Conservation (phyloP, 2,888 invertebrate genomes). For the Athripsodes cinereus region DNA sequence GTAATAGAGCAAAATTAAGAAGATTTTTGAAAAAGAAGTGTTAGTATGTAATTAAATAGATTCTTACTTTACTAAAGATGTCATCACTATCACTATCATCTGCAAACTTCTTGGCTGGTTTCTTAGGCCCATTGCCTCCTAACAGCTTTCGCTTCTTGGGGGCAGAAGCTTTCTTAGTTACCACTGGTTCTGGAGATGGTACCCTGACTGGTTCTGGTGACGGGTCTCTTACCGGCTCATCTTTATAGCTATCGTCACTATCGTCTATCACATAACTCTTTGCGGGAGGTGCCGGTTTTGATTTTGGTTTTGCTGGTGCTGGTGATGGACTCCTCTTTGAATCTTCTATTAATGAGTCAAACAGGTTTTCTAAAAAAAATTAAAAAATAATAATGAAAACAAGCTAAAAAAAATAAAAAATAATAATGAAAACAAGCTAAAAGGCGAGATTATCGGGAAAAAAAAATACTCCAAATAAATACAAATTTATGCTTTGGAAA, state of each 20-base stretch:
- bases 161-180: slow-evolving; percentile 38
- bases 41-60: no score
- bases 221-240: neutral
- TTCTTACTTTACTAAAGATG: slow-evolving; percentile 46
- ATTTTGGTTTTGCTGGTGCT: neutral
- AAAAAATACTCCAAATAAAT: no score
- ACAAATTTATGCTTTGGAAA: no score
- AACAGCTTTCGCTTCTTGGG: slow-evolving; percentile 24
- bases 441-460: no score
- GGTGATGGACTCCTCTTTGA: slow-evolving; percentile 10
- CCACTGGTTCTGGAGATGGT: slow-evolving; percentile 28
- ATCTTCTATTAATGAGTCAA: slow-evolving; percentile 47
- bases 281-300: neutral
- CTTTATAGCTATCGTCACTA: slow-evolving; percentile 6
- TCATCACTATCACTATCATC: slow-evolving; percentile 43
- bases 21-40: no score
- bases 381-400: neutral
- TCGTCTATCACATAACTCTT: slow-evolving; percentile 6
- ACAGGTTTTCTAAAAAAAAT: slow-evolving; percentile 42
- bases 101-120: slow-evolving; percentile 12
- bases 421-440: no score
- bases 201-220: slow-evolving; percentile 1
- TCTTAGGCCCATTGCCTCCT: slow-evolving; percentile 14
- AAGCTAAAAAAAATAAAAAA: no score
- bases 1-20: no score